These are phyloP conservation scores for Notarius lentiginosus DNA, from an alignment of 2,113 vertebrate genomes.

Conservation along the genomic window DNA sequence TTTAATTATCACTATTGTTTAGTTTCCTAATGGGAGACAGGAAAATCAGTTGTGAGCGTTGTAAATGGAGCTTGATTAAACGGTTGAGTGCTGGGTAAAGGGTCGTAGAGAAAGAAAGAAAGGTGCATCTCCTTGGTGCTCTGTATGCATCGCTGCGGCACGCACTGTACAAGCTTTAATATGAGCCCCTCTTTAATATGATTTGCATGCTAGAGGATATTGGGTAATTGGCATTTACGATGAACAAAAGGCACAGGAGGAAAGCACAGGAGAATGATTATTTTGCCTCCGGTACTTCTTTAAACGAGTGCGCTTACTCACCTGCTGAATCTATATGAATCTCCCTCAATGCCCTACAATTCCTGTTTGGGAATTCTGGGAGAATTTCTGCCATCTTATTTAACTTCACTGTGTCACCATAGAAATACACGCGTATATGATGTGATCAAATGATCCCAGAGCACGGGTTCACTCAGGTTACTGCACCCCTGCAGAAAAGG, in stretches of 20 bases:
- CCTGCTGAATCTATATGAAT: not conserved
- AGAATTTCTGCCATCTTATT: not conserved
- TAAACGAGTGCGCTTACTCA: conserved; percentile 79
- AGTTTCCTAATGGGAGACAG: conserved; percentile 1
- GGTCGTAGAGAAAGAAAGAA: conserved; percentile 77
- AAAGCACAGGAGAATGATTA: conserved; percentile 70
- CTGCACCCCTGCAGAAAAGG: not conserved
- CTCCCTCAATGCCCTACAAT: not conserved
- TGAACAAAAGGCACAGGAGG: conserved; percentile 92
- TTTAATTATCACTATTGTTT: conserved; percentile 40
- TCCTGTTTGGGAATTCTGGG: not conserved
- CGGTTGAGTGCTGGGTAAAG: conserved; percentile 76
- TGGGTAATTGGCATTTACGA: conserved; percentile 96
- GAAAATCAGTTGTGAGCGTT: conserved; percentile 59
- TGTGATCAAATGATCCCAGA: too few relatives aligned
- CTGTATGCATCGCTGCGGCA: conserved; percentile 65
- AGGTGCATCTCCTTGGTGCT: conserved; percentile 53
- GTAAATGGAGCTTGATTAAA: conserved; percentile 78
- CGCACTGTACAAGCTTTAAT: conserved; percentile 70
- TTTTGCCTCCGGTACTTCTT: not conserved
- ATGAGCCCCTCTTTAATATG: conserved; percentile 84
- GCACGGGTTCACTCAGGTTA: not conserved
- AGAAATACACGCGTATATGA: not conserved
- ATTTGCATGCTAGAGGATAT: conserved; percentile 95
- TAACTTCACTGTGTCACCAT: not conserved